These are phyloP conservation scores for Apteryx owenii DNA, from an alignment of 2,113 vertebrate species.

Conservation along the genomic window DNA sequence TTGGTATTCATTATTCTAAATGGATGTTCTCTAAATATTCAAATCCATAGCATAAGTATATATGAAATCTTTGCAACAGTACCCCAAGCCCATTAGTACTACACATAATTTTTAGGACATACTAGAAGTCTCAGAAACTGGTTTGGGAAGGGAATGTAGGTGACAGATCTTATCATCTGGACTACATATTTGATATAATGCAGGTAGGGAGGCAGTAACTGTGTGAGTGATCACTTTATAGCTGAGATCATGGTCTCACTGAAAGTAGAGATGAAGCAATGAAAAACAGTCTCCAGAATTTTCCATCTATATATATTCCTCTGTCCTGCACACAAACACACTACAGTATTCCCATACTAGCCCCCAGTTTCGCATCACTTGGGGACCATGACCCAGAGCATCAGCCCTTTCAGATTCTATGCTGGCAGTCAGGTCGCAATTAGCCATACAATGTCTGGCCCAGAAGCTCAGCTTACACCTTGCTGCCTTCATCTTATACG, in stretches of 20 bases:
- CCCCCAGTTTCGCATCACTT: neutral
- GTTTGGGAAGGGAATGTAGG: neutral
- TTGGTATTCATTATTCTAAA: neutral
- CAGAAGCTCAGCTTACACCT: neutral
- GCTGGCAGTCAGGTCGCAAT: neutral
- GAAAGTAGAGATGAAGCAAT: neutral
- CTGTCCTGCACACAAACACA: neutral
- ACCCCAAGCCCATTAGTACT: neutral
- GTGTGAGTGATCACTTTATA: neutral
- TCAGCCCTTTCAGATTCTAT: neutral
- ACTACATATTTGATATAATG: neutral
- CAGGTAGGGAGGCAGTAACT: neutral
- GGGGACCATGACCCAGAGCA: neutral
- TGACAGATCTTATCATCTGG: neutral
- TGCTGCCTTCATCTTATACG: neutral
- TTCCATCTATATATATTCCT: neutral
- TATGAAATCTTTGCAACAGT: neutral
- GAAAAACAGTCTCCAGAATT: neutral
- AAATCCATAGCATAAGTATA: neutral
- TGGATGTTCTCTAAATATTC: neutral
- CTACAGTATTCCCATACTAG: neutral
- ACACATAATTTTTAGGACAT: neutral
- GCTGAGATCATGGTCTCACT: neutral
- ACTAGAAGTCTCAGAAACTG: neutral
- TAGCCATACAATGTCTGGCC: too few relatives aligned